These are phyloP conservation scores for Reticulitermes speratus DNA, from an alignment of 1,140 invertebrate species.

Conservation along the genomic window DNA sequence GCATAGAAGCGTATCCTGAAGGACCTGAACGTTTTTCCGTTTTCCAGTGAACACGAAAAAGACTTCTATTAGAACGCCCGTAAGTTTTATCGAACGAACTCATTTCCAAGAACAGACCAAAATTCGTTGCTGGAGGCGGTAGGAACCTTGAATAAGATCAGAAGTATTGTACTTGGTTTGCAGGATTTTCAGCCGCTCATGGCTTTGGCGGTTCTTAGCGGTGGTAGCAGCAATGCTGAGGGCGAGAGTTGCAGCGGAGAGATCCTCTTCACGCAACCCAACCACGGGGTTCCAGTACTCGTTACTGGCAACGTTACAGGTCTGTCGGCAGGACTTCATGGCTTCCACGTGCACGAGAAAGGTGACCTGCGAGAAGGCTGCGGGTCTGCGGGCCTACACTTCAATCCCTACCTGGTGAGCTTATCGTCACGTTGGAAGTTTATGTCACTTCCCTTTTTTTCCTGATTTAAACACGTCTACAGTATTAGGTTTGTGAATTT, in stretches of 20 bases:
- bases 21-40: too few relatives aligned
- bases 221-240: neutral
- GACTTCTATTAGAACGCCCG: too few relatives aligned
- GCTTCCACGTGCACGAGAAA: constrained; percentile 73
- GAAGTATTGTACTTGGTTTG: neutral
- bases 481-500: too few relatives aligned
- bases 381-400: constrained; percentile 51
- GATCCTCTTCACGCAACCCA: constrained; percentile 16
- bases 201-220: neutral
- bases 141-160: too few relatives aligned
- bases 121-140: too few relatives aligned
- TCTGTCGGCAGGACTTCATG: constrained; percentile 62
- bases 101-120: too few relatives aligned
- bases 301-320: constrained; percentile 59
- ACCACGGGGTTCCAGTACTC: constrained; percentile 47
- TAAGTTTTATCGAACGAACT: too few relatives aligned
- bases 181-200: neutral
- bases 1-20: too few relatives aligned
- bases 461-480: too few relatives aligned
- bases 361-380: constrained; percentile 67
- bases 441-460: neutral
- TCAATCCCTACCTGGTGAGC: constrained; percentile 46
- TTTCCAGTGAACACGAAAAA: too few relatives aligned
- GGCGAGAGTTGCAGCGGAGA: neutral
- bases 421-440: neutral